A percentile compares a stretch with the other conserved stretches of the same genome.
Conservation (phyloP, 2,113 vertebrate species). For the Pollachius pollachius region DNA sequence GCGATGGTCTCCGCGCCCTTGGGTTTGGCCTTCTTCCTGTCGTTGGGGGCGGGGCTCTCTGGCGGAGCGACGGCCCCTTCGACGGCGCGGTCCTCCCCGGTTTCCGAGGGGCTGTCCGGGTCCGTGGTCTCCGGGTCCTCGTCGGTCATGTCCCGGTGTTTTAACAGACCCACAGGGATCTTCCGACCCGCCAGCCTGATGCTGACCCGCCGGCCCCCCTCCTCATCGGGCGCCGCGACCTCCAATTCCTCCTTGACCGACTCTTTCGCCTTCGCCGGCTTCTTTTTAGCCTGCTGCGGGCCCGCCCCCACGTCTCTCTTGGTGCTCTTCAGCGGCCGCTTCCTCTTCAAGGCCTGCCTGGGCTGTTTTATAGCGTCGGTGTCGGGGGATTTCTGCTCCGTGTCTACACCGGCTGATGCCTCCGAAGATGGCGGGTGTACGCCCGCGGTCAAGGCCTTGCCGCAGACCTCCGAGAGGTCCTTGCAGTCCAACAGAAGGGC, state of each 20-base stretch:
- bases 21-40: background rate
- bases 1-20: rapidly evolving
- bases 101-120: background rate
- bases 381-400: background rate
- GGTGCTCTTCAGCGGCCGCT: constrained; percentile 2
- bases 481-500: constrained; percentile 85
- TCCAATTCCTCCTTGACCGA: constrained; percentile 4
- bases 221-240: constrained; percentile 56
- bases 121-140: too few relatives aligned
- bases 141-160: background rate
- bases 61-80: background rate
- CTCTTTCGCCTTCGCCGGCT: too few relatives aligned
- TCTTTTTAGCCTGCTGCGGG: too few relatives aligned
- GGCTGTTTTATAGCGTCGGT: too few relatives aligned
- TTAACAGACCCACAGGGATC: constrained; percentile 71
- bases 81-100: background rate
- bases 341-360: constrained; percentile 16
- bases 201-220: constrained; percentile 68
- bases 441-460: constrained; percentile 29
- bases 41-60: background rate
- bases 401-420: background rate
- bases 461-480: constrained; percentile 82
- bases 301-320: constrained; percentile 7
- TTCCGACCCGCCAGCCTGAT: constrained; percentile 76
- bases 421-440: background rate